Evolutionary conservation across 2,888 invertebrate species (phyloP), one percentile per base, ranked within the genome.

Genomic region (Meiosimyza platycephala): DNA sequence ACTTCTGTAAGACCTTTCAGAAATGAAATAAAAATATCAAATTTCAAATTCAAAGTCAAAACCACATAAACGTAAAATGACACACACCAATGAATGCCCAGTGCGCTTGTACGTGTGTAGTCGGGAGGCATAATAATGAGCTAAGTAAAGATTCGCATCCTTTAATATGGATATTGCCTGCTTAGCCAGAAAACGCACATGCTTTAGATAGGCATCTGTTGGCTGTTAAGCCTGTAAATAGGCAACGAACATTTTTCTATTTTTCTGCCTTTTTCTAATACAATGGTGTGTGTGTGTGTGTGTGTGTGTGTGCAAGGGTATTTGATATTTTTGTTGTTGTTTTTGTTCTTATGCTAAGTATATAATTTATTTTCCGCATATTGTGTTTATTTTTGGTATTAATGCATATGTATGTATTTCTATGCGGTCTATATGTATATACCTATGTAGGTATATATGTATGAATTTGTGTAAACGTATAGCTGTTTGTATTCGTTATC

Each of bases 351-450:
- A 54, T 52, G 33, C 40, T 18, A 28, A 28, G 28, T 28, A 48
- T 59, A 28, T 69, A 69, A 59, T 59, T 69, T 69, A 59, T 69
- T 69, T 69, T 59, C 50, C 48, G 48, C 68, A 59, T 47, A 68
- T 68, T 57, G 68, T 57, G 59, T 57, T 69, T 59, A 69, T 57
- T 60, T 69, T 48, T 50, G 59, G 15, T 47, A 48, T 59, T 59
- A 69, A 22, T 57, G 55, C 59, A 59, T n/a, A 57, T 47, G 40
- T 16, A 64, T 64, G 40, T 16, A 64, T 64, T 64, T 50, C 6
- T 47, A 15, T 47, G 28, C 15, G 16, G 9, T 28, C 28, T 12
- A 6, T 22, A 5, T 60, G 59, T 60, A 13, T 28, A 12, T 22
- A 28, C 33, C 2, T 28, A 4, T 2, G 28, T 28, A n/a, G 50